Conservation (phyloP, 2,797 vertebrate species). For the Chromis chromis region DNA sequence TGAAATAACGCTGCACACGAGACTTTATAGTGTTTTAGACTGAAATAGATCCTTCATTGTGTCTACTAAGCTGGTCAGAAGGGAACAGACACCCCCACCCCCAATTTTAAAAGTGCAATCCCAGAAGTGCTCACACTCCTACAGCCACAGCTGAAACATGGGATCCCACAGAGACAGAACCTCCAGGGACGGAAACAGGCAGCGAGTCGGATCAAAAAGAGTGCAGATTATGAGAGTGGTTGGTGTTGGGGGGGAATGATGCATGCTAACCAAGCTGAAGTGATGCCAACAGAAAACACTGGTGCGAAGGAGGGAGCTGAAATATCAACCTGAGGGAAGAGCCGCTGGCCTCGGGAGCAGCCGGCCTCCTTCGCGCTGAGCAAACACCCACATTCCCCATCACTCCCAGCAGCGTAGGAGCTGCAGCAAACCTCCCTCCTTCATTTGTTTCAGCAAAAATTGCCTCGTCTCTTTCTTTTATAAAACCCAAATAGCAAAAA, state of each 20-base stretch:
- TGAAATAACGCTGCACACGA: not conserved
- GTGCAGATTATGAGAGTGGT: slow-evolving; percentile 46
- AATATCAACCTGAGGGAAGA: slow-evolving; percentile 63
- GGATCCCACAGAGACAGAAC: slow-evolving; percentile 49
- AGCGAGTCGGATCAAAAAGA: slow-evolving; percentile 56
- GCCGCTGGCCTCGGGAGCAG: slow-evolving; percentile 31
- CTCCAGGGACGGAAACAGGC: slow-evolving; percentile 51
- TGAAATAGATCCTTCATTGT: slow-evolving; percentile 8
- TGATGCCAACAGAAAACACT: slow-evolving; percentile 56
- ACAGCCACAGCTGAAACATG: slow-evolving; percentile 49
- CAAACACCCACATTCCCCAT: slow-evolving; percentile 61
- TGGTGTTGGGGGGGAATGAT: slow-evolving; percentile 32
- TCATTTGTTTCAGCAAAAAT: slow-evolving; percentile 24
- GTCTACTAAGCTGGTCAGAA: slow-evolving; percentile 12
- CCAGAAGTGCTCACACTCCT: slow-evolving; percentile 32
- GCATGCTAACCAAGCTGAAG: slow-evolving; percentile 48
- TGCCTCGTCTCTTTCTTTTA: slow-evolving; percentile 6
- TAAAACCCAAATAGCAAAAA: slow-evolving; percentile 3
- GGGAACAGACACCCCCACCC: not conserved
- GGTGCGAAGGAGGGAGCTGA: slow-evolving; percentile 39
- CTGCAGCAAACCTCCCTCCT: slow-evolving; percentile 21
- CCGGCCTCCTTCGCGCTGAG: slow-evolving; percentile 42
- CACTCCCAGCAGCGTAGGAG: slow-evolving; percentile 40
- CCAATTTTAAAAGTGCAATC: slow-evolving; percentile 28
- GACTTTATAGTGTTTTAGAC: not conserved